A percentile compares a stretch with the other conserved stretches of the same genome.
phyloP scores from a whole-genome alignment of 2,113 vertebrate species.

The Ascaphus truei region DNA sequence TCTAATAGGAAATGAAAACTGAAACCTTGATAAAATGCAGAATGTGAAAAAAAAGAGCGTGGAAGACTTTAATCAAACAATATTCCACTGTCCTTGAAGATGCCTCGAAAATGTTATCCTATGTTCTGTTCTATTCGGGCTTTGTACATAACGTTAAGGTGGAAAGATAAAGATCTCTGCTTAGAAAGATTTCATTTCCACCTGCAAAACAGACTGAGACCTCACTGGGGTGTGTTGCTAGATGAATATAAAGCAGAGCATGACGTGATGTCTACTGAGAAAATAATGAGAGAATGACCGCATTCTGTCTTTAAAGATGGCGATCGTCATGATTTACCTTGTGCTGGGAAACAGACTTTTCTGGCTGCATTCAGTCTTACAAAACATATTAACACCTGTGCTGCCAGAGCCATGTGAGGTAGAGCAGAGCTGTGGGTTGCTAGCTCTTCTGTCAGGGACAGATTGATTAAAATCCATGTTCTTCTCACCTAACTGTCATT shows the following conservation, averaged over 20 bases:
- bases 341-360: no score
- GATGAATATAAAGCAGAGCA: constrained; percentile 31
- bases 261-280: constrained; percentile 29
- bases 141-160: background rate
- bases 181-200: constrained; percentile 28
- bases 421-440: no score
- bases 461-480: no score
- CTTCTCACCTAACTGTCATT: no score
- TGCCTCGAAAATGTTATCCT: background rate
- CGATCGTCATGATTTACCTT: no score
- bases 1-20: constrained; percentile 19
- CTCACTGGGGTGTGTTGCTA: background rate
- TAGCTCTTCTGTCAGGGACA: no score
- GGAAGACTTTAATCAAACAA: background rate
- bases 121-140: background rate
- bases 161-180: constrained; percentile 19
- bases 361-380: no score
- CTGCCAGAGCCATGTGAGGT: no score
- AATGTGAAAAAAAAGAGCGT: background rate
- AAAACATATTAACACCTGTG: no score
- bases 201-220: constrained; percentile 16
- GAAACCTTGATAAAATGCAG: background rate
- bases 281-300: constrained; percentile 34
- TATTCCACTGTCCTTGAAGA: background rate
- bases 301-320: no score